These are phyloP conservation scores for Lepidurus packardi DNA, from an alignment of 1,140 invertebrate species.

Conservation along the genomic window DNA sequence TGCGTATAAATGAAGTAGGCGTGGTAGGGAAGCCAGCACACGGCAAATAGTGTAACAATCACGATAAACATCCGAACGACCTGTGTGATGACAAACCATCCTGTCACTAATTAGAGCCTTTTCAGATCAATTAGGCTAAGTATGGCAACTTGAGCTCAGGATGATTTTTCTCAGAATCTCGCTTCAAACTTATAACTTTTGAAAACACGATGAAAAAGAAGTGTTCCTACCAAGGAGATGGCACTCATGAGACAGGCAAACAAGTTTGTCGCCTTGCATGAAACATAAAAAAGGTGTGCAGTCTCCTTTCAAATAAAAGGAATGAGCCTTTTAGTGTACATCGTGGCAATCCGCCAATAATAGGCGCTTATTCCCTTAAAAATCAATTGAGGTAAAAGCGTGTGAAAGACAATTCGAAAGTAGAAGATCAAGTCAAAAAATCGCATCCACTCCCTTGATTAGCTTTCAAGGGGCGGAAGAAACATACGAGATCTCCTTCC, in stretches of 20 bases:
- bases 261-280: background rate
- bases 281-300: background rate
- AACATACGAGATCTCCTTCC: background rate
- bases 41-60: constrained; percentile 72
- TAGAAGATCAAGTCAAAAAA: constrained; percentile 9
- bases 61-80: constrained; percentile 80
- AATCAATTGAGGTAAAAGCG: too few species aligned
- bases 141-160: too few species aligned
- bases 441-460: background rate
- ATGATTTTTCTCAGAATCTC: too few species aligned
- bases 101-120: background rate
- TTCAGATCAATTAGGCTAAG: background rate
- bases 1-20: constrained; percentile 78
- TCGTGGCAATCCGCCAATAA: background rate
- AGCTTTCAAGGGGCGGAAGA: background rate
- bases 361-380: background rate
- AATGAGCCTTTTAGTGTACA: background rate
- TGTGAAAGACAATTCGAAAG: too few species aligned
- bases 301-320: background rate
- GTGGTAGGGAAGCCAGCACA: constrained; percentile 87
- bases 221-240: background rate
- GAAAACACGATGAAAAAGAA: too few species aligned
- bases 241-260: background rate
- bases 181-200: too few species aligned
- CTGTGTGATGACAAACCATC: constrained; percentile 48